Evolutionary conservation across 2,113 vertebrate genomes (phyloP).

Genomic region (western clawed frog (Xenopus tropicalis)): DNA sequence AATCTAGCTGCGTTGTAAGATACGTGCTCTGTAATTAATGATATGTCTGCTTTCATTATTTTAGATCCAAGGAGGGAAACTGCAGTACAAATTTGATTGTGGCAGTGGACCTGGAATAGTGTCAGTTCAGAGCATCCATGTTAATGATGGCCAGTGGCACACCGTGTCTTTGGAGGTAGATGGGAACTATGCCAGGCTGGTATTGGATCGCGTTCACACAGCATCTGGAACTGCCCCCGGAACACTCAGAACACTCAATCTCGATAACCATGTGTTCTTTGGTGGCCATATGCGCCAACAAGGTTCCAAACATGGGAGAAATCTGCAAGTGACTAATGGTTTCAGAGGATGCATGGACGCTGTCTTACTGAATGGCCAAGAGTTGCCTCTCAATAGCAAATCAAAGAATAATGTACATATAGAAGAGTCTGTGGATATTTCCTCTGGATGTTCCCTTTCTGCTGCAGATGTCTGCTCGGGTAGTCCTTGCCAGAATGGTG

Average conservation of each 20-base stretch:
- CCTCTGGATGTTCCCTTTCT: conserved; percentile 76
- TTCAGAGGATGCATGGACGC: conserved; percentile 91
- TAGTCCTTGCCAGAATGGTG: conserved; percentile 88
- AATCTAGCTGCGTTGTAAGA: too few relatives aligned
- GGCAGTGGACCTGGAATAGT: conserved; percentile 93
- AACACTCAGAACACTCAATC: conserved; percentile 88
- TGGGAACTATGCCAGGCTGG: conserved; percentile 87
- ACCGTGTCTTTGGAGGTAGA: conserved; percentile 84
- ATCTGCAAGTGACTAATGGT: conserved; percentile 76
- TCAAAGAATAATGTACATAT: conserved; percentile 73
- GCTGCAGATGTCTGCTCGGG: conserved; percentile 79
- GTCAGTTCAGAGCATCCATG: conserved; percentile 88
- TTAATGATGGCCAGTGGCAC: conserved; percentile 94
- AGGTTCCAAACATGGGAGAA: conserved; percentile 67
- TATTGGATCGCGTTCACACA: conserved; percentile 87
- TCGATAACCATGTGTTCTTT: conserved; percentile 86
- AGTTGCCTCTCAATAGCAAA: conserved; percentile 81
- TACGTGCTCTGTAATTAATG: too few relatives aligned
- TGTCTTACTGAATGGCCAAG: conserved; percentile 83
- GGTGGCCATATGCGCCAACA: conserved; percentile 86
- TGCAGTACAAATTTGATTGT: conserved; percentile 97
- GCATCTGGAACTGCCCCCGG: conserved; percentile 91
- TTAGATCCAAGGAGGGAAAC: conserved; percentile 87
- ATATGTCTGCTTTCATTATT: conserved; percentile 14
- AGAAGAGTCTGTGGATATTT: conserved; percentile 84